A percentile compares a stretch with the other conserved stretches of the same genome.
Evolutionary conservation across 2,888 invertebrate species (phyloP).

Genomic region (Platerodrilus igneus): DNA sequence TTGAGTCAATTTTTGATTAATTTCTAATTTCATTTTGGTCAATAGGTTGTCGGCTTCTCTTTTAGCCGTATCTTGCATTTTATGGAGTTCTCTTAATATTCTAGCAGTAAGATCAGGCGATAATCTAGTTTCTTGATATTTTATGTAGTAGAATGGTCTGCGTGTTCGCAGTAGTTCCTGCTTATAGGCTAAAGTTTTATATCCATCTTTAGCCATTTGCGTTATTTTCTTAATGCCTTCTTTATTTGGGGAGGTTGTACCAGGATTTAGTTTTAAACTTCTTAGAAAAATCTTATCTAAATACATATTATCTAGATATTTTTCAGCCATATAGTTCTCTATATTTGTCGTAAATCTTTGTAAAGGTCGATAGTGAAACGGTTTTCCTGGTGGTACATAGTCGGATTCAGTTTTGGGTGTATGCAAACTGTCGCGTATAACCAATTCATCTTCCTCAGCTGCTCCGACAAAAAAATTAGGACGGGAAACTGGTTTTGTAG

Average conservation of each 20-base stretch:
- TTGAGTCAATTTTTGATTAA: conserved; percentile 31
- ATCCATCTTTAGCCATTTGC: conserved; percentile 37
- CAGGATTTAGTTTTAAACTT: conserved; percentile 36
- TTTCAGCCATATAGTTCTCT: conserved; percentile 45
- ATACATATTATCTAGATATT: conserved; percentile 47
- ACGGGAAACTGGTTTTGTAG: too few relatives aligned
- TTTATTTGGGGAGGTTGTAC: conserved; percentile 44
- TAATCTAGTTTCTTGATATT: conserved; percentile 41
- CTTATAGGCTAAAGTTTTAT: conserved; percentile 39
- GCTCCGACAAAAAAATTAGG: too few relatives aligned
- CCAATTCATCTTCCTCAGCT: conserved; percentile 26
- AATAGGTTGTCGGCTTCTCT: conserved; percentile 45
- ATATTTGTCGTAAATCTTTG: conserved; percentile 45
- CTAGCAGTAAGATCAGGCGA: conserved; percentile 38
- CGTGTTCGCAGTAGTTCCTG: conserved; percentile 48
- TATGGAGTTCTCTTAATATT: conserved; percentile 37
- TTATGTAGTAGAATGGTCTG: conserved; percentile 48
- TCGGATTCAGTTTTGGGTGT: conserved; percentile 35
- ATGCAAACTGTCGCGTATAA: conserved; percentile 41
- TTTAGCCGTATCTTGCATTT: conserved; percentile 38
- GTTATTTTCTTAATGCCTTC: conserved; percentile 39
- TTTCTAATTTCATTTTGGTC: conserved; percentile 37
- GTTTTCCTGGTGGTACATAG: conserved; percentile 34
- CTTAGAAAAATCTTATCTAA: conserved; percentile 48
- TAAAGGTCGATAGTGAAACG: conserved; percentile 40